Percentiles rank a stretch among this genome's conserved stretches.
These are phyloP conservation scores for Notoglanidium macrostoma DNA, from an alignment of 2,797 vertebrate species.

Conservation along the genomic window DNA sequence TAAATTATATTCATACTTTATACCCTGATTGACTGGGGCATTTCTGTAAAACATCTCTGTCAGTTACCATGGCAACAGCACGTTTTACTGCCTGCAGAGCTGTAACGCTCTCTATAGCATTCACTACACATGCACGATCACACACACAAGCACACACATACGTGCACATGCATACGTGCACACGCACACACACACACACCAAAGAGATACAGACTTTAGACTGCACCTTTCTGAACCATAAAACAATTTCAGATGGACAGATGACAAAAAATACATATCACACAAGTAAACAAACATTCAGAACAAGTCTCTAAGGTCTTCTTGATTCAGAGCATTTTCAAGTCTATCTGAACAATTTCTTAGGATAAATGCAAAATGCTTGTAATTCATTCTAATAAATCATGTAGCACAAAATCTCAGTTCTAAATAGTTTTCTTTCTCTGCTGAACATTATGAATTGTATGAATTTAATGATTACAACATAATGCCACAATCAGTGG, in stretches of 20 bases:
- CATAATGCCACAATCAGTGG: neutral
- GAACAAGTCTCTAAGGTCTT: neutral
- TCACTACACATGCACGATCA: constrained; percentile 51
- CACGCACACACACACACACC: neutral
- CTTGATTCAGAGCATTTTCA: neutral
- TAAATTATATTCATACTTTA: constrained; percentile 57
- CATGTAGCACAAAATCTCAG: neutral
- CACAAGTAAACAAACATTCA: neutral
- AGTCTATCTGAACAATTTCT: neutral
- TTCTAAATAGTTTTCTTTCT: neutral
- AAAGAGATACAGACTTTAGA: neutral
- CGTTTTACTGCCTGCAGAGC: constrained; percentile 64
- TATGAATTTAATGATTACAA: neutral
- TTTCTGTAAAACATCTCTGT: constrained; percentile 64
- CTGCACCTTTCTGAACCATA: neutral
- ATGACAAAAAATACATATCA: neutral
- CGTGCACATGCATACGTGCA: neutral
- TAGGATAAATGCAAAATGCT: neutral
- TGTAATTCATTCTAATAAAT: neutral
- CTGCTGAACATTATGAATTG: neutral
- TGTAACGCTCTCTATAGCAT: constrained; percentile 57
- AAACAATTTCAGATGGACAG: neutral
- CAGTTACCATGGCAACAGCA: constrained; percentile 80
- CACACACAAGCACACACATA: constrained; percentile 19
- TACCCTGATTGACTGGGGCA: constrained; percentile 57